A percentile compares a stretch with the other conserved stretches of the same genome.
These are phyloP conservation scores for sheep (Ovis aries) DNA, from an alignment of 2,113 vertebrate genomes.

Conservation along the genomic window DNA sequence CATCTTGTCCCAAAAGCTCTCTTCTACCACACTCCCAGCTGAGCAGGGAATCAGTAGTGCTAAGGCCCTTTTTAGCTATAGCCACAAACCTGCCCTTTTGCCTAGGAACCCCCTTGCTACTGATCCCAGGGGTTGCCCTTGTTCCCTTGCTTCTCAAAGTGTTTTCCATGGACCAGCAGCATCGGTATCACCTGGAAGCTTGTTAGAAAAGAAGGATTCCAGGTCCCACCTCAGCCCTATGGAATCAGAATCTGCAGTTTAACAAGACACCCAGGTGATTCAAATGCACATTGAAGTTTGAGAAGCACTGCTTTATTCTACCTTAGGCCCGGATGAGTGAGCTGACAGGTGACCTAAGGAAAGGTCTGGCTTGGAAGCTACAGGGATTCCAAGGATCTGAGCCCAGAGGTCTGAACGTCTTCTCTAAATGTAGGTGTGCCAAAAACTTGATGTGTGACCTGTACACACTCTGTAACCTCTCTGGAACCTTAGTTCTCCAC, in stretches of 20 bases:
- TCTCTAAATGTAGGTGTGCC: neutral
- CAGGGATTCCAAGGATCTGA: neutral
- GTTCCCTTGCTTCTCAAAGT: neutral
- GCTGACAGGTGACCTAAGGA: neutral
- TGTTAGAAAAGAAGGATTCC: neutral
- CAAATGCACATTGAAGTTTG: neutral
- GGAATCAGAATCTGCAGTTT: neutral
- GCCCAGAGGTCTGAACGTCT: neutral
- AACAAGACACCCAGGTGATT: neutral
- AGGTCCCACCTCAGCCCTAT: neutral
- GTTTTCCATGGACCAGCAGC: neutral
- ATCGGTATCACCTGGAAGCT: neutral
- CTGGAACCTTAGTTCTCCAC: neutral
- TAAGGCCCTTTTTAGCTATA: neutral
- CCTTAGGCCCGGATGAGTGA: neutral
- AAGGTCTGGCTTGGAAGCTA: neutral
- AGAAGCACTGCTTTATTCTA: slow-evolving; percentile 20
- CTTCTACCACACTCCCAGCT: neutral
- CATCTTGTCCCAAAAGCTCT: neutral
- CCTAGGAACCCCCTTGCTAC: neutral
- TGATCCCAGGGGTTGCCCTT: neutral
- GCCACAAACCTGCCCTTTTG: neutral
- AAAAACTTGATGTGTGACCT: neutral
- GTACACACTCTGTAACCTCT: neutral
- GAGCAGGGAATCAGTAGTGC: neutral